Percentiles rank a stretch among this genome's conserved stretches.
Conservation (phyloP, 2,888 invertebrate genomes). For the Melanostoma mellinum region DNA sequence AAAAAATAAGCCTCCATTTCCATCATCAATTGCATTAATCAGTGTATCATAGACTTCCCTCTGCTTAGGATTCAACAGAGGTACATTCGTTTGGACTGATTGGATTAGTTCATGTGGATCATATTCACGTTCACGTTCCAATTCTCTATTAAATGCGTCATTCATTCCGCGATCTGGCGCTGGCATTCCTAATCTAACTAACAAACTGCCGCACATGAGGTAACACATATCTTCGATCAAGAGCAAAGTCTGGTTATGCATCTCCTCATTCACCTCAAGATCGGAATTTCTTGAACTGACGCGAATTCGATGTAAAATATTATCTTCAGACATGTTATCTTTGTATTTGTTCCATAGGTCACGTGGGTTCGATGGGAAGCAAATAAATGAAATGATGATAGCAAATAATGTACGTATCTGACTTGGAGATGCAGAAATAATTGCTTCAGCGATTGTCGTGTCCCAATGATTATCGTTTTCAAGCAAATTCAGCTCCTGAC, state of each 20-base stretch:
- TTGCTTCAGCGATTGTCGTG: conserved; percentile 10
- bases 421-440: conserved; percentile 11
- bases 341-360: conserved; percentile 69
- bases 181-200: too few species aligned
- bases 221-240: too few species aligned
- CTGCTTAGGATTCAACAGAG: neutral
- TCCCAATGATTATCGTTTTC: conserved; percentile 5
- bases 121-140: too few species aligned
- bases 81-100: too few species aligned
- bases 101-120: too few species aligned
- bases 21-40: neutral
- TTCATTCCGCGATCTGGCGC: too few species aligned
- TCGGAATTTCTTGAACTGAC: conserved; percentile 17
- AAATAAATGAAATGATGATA: conserved; percentile 15
- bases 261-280: too few species aligned
- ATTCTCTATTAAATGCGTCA: too few species aligned
- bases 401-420: conserved; percentile 26
- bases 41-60: neutral
- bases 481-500: conserved; percentile 31
- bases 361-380: conserved; percentile 31
- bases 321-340: conserved; percentile 67
- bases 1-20: conserved; percentile 1
- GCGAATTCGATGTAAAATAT: conserved; percentile 68
- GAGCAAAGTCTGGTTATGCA: too few species aligned
- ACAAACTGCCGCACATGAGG: too few species aligned